These are phyloP conservation scores for Passerina amoena DNA, from an alignment of 2,113 vertebrate genomes.

Conservation along the genomic window DNA sequence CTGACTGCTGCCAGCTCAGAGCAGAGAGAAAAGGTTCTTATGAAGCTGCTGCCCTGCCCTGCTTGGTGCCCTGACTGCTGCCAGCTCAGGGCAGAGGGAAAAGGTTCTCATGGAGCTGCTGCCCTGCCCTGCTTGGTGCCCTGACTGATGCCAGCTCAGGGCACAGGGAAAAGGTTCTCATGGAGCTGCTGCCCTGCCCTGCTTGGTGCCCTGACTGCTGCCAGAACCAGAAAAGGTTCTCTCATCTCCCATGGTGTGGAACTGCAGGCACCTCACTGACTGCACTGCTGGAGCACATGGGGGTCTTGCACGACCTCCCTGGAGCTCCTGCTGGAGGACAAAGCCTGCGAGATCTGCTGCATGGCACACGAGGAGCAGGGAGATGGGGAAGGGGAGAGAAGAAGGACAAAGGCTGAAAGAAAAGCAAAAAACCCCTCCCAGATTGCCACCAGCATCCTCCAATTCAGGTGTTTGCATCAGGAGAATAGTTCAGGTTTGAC, in stretches of 20 bases:
- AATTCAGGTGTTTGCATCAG: not conserved
- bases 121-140: too few relatives aligned
- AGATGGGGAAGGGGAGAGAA: not conserved
- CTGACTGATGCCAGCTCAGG: too few relatives aligned
- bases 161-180: too few relatives aligned
- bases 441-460: not conserved
- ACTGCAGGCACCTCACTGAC: not conserved
- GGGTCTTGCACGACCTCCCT: not conserved
- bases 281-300: fast-evolving
- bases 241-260: not conserved
- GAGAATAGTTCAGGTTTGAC: not conserved
- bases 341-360: not conserved
- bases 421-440: fast-evolving
- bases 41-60: too few relatives aligned
- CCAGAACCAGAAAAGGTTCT: too few relatives aligned
- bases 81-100: too few relatives aligned
- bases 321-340: not conserved
- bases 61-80: too few relatives aligned
- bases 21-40: too few relatives aligned
- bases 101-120: too few relatives aligned
- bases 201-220: too few relatives aligned
- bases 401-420: not conserved
- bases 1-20: too few relatives aligned
- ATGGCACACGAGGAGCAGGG: not conserved
- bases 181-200: too few relatives aligned